A percentile compares a stretch with the other conserved stretches of the same genome.
These are phyloP conservation scores for Gonocerus acuteangulatus DNA, from an alignment of 2,888 invertebrate genomes.

Conservation along the genomic window DNA sequence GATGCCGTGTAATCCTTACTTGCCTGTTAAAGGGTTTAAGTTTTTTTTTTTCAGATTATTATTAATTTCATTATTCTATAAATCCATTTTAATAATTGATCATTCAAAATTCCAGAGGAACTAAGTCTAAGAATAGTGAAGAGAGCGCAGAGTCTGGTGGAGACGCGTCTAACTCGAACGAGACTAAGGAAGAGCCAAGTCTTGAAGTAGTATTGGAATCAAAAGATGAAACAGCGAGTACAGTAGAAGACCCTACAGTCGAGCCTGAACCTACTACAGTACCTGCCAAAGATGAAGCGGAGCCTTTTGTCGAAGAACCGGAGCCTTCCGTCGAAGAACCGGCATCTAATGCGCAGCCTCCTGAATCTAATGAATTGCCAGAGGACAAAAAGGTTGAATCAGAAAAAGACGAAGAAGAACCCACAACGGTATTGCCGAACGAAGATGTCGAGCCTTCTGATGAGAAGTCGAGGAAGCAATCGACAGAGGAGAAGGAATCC, in stretches of 20 bases:
- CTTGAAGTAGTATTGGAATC: neutral
- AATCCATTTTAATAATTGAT: no score
- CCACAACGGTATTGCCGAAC: neutral
- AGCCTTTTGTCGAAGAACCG: constrained; percentile 3
- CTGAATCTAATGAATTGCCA: constrained; percentile 5
- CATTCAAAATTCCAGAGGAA: no score
- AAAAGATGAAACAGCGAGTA: neutral
- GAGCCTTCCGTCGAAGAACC: constrained; percentile 5
- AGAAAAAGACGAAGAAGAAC: neutral
- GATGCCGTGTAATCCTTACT: no score
- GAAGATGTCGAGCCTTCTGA: neutral
- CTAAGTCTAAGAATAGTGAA: neutral
- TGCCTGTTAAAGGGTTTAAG: no score
- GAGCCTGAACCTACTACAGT: constrained; percentile 12
- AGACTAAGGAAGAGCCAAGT: neutral
- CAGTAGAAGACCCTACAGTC: neutral
- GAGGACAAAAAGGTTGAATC: neutral
- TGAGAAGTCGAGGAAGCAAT: neutral
- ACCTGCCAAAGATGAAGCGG: neutral
- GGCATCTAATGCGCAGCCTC: neutral
- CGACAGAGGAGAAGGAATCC: neutral
- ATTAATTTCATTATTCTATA: no score
- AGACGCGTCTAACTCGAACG: constrained; percentile 12
- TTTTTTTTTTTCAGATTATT: no score
- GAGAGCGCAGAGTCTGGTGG: constrained; percentile 8